These are phyloP conservation scores for Serranus cabrilla DNA, from an alignment of 2,797 vertebrate genomes.

Conservation along the genomic window DNA sequence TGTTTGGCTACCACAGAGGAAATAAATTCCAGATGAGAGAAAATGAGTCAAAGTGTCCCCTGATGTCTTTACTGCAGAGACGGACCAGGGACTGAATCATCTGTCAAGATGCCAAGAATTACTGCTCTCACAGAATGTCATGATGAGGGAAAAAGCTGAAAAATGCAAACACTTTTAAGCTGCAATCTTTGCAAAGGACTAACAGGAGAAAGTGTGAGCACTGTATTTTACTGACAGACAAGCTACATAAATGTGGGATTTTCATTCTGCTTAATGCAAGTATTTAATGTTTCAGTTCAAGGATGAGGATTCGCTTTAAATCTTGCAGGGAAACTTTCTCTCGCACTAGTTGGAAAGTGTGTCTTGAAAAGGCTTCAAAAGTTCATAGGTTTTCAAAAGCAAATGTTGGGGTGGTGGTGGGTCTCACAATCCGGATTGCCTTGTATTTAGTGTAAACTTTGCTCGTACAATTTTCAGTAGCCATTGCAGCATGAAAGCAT, in stretches of 20 bases:
- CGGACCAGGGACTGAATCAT: constrained; percentile 30
- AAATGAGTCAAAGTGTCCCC: constrained; percentile 14
- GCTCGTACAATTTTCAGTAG: no score
- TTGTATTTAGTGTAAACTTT: background rate
- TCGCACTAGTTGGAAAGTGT: background rate
- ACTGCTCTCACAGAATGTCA: constrained; percentile 16
- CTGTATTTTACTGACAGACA: constrained; percentile 12
- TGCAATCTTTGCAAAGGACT: constrained; percentile 21
- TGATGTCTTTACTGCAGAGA: constrained; percentile 11
- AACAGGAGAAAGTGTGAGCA: constrained; percentile 24
- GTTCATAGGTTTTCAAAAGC: background rate
- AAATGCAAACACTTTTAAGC: constrained; percentile 9
- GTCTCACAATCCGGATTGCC: background rate
- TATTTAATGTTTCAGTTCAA: background rate
- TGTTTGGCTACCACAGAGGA: background rate
- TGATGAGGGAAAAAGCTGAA: constrained; percentile 19
- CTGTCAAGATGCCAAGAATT: constrained; percentile 37
- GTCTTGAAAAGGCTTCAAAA: background rate
- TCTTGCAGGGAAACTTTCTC: background rate
- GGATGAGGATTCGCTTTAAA: background rate
- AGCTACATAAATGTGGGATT: constrained; percentile 7
- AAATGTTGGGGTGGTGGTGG: background rate
- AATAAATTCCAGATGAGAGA: constrained; percentile 11
- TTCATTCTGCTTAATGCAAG: constrained; percentile 3
- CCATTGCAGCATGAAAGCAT: no score